These are phyloP conservation scores for Callaeas wilsoni DNA, from an alignment of 2,113 vertebrate species.

Conservation along the genomic window DNA sequence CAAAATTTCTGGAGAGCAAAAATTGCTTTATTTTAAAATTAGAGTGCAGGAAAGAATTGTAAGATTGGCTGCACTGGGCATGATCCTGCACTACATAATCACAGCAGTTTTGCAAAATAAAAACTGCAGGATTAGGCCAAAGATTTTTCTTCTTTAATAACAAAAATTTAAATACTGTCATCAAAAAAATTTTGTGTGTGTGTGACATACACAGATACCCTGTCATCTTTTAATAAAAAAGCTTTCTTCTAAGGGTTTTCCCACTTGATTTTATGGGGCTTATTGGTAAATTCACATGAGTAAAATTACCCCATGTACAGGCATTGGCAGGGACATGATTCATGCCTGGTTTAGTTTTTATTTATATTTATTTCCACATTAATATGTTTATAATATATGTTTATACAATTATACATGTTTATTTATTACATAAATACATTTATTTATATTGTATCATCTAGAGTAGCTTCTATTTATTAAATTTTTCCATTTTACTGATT, in stretches of 20 bases:
- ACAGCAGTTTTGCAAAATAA: background rate
- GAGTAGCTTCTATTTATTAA: background rate
- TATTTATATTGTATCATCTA: background rate
- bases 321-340: background rate
- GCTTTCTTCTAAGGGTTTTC: background rate
- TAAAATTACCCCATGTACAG: background rate
- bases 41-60: background rate
- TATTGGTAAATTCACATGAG: background rate
- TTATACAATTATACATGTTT: background rate
- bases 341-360: background rate
- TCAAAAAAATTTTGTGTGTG: accelerated
- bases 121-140: background rate
- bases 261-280: background rate
- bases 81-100: background rate
- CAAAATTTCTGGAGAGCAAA: slow-evolving; percentile 22
- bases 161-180: background rate
- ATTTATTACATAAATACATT: background rate
- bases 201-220: background rate
- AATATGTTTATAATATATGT: background rate
- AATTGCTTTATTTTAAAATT: slow-evolving; percentile 27
- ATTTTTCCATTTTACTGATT: background rate
- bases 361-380: background rate
- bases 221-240: background rate
- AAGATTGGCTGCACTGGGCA: background rate
- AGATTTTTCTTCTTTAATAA: background rate